A percentile compares a stretch with the other conserved stretches of the same genome.
phyloP scores from a whole-genome alignment of 2,888 invertebrate species.

The Andrena trimmerana region DNA sequence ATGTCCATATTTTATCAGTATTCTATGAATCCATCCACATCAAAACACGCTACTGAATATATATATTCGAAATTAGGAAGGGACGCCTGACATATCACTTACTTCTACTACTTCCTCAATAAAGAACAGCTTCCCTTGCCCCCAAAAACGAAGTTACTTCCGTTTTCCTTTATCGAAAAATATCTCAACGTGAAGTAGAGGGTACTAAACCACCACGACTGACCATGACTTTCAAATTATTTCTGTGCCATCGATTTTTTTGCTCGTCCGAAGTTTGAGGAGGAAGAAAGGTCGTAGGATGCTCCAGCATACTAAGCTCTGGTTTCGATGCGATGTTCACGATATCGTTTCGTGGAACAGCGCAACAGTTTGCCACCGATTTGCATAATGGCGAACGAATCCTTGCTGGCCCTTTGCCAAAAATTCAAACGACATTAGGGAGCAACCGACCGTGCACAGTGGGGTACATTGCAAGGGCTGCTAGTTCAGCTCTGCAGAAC shows the following conservation, averaged over 20 bases:
- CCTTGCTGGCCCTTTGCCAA: constrained; percentile 47
- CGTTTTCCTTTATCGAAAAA: background rate
- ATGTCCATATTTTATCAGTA: too few relatives aligned
- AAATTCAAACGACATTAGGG: constrained; percentile 32
- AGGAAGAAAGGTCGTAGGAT: background rate
- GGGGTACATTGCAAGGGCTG: background rate
- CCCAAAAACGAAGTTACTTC: background rate
- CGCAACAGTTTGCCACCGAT: constrained; percentile 65
- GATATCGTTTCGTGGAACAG: constrained; percentile 8
- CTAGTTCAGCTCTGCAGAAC: background rate
- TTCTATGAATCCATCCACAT: too few relatives aligned
- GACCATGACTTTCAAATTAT: background rate
- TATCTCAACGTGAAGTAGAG: background rate
- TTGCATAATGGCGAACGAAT: constrained; percentile 33
- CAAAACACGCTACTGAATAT: background rate
- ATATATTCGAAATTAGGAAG: background rate
- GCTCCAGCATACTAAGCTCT: background rate
- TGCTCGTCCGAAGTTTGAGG: background rate
- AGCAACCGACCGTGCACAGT: background rate
- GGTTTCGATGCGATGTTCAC: background rate
- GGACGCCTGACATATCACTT: background rate
- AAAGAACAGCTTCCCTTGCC: background rate
- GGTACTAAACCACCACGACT: background rate
- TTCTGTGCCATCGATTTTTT: constrained; percentile 19
- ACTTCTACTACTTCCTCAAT: background rate